Evolutionary conservation across 2,797 vertebrate genomes (phyloP).

Genomic region (Acrossocheilus fasciatus): DNA sequence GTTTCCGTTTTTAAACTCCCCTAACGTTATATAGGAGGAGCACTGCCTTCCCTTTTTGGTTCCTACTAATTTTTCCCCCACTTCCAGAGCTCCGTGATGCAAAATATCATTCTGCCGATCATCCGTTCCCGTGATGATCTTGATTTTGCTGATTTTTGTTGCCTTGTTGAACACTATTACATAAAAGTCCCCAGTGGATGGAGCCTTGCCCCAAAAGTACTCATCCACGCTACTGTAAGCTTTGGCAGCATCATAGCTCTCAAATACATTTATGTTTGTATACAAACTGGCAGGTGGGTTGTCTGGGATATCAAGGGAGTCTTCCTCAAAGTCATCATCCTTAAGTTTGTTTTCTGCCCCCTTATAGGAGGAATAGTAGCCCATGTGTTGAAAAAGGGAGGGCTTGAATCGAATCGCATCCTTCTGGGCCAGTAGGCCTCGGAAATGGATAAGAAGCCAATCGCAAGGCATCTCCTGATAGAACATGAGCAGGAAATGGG

Average conservation of each 20-base stretch:
- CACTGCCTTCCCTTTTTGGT: slow-evolving; percentile 90
- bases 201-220: slow-evolving; percentile 97
- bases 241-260: slow-evolving; percentile 93
- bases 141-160: slow-evolving; percentile 90
- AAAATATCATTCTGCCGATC: slow-evolving; percentile 94
- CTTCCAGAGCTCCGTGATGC: slow-evolving; percentile 91
- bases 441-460: slow-evolving; percentile 96
- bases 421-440: slow-evolving; percentile 93
- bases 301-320: slow-evolving; percentile 94
- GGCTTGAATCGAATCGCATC: slow-evolving; percentile 98
- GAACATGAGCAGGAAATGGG: slow-evolving; percentile 98
- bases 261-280: slow-evolving; percentile 97
- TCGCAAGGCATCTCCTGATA: slow-evolving; percentile 99
- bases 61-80: slow-evolving; percentile 86
- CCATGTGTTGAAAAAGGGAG: slow-evolving; percentile 98
- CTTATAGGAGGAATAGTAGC: slow-evolving; percentile 97
- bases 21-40: slow-evolving; percentile 88
- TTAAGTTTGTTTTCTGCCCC: slow-evolving; percentile 97
- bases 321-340: slow-evolving; percentile 97
- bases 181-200: slow-evolving; percentile 90
- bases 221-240: slow-evolving; percentile 95
- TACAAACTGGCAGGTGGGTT: slow-evolving; percentile 92
- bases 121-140: slow-evolving; percentile 93
- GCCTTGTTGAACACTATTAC: slow-evolving; percentile 91
- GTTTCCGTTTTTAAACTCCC: slow-evolving; percentile 94